Percentiles rank a stretch among this genome's conserved stretches.
Conservation (phyloP, 2,888 invertebrate species). For the Leptopilina myrica region DNA sequence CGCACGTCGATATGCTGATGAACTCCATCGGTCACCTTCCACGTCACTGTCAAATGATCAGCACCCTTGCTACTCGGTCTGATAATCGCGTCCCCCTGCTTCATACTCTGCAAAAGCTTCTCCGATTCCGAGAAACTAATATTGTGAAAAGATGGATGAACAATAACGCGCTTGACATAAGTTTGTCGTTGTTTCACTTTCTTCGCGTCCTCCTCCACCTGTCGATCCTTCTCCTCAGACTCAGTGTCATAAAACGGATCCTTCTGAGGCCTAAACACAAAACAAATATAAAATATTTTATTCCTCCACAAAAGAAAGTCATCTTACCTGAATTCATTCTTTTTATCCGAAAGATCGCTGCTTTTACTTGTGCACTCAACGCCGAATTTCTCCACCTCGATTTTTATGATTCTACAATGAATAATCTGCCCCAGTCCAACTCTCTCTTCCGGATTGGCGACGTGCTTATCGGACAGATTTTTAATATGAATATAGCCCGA, state of each 20-base stretch:
- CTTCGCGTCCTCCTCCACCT: slow-evolving; percentile 88
- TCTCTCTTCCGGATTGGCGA: slow-evolving; percentile 94
- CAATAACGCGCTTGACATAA: slow-evolving; percentile 97
- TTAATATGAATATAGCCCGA: slow-evolving; percentile 96
- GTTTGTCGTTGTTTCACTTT: slow-evolving; percentile 89
- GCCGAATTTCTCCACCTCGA: slow-evolving; percentile 95
- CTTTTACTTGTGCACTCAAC: slow-evolving; percentile 96
- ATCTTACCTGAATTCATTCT: slow-evolving; percentile 89
- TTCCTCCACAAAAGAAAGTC: neutral
- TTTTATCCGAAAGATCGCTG: slow-evolving; percentile 93
- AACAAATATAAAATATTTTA: neutral
- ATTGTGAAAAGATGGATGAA: slow-evolving; percentile 98
- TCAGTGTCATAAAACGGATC: slow-evolving; percentile 95
- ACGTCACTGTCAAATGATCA: slow-evolving; percentile 97
- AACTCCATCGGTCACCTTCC: slow-evolving; percentile 97
- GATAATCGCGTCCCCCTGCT: slow-evolving; percentile 97
- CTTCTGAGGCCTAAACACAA: slow-evolving; percentile 83
- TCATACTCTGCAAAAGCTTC: slow-evolving; percentile 92
- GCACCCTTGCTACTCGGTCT: slow-evolving; percentile 98
- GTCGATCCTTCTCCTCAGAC: slow-evolving; percentile 87
- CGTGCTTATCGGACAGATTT: slow-evolving; percentile 95
- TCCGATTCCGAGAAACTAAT: slow-evolving; percentile 95
- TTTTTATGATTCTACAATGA: slow-evolving; percentile 94
- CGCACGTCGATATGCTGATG: slow-evolving; percentile 97
- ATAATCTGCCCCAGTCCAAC: slow-evolving; percentile 91